These are phyloP conservation scores for Apteryx mantelli DNA, from an alignment of 2,113 vertebrate species.

Conservation along the genomic window DNA sequence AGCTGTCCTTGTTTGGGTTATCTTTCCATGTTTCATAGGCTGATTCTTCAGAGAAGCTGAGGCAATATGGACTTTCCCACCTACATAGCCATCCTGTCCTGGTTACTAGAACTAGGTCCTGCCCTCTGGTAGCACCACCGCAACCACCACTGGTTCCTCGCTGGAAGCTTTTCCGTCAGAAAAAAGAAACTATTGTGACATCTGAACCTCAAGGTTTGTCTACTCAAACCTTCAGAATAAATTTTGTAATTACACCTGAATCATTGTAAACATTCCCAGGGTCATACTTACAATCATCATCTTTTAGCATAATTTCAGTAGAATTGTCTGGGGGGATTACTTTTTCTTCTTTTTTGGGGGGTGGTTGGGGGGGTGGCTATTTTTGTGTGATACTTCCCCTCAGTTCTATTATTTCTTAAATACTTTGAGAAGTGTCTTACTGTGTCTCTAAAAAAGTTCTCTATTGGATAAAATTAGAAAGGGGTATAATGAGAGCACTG, in stretches of 20 bases:
- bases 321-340: background rate
- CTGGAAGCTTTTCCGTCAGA: conserved; percentile 89
- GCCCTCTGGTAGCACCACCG: conserved; percentile 77
- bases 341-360: background rate
- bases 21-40: conserved; percentile 68
- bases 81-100: conserved; percentile 85
- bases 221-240: background rate
- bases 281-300: background rate
- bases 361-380: too few species aligned
- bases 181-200: conserved; percentile 76
- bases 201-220: conserved; percentile 87
- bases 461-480: background rate
- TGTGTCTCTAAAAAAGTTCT: background rate
- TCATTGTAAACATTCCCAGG: background rate
- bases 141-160: conserved; percentile 73
- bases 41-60: conserved; percentile 84
- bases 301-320: background rate
- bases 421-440: background rate
- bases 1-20: background rate
- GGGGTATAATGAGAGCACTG: background rate
- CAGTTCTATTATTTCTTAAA: background rate
- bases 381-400: background rate
- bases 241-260: background rate
- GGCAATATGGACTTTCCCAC: conserved; percentile 85
- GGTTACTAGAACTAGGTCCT: conserved; percentile 83